Conservation (phyloP, 2,888 invertebrate species). For the Eupithecia dodoneata region DNA sequence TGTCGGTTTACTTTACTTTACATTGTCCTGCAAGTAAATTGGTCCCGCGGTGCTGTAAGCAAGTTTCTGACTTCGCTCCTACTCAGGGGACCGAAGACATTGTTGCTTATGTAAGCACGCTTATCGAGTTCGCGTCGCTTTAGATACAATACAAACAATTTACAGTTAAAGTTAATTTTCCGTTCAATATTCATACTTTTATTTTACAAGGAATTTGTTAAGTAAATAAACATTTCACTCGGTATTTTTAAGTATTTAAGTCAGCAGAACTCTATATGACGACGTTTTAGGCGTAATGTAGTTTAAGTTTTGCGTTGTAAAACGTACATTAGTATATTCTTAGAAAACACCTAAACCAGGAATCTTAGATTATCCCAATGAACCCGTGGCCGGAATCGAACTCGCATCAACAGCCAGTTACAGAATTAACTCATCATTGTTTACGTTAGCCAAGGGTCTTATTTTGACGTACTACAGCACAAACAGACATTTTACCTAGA, state of each 20-base stretch:
- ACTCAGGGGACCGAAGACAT: constrained; percentile 16
- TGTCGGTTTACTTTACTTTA: constrained; percentile 10
- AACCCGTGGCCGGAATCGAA: not conserved
- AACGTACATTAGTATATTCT: not conserved
- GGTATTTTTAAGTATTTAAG: not conserved
- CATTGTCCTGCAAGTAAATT: not conserved
- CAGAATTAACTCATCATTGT: too few species aligned
- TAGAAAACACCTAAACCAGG: not conserved
- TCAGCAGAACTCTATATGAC: not conserved
- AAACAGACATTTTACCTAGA: too few species aligned
- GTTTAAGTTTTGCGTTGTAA: not conserved
- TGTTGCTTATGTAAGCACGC: constrained; percentile 20
- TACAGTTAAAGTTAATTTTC: constrained; percentile 12
- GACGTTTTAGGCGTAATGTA: not conserved
- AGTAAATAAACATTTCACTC: not conserved
- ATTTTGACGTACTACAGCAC: too few species aligned
- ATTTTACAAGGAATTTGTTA: not conserved
- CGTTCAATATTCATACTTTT: constrained; percentile 4
- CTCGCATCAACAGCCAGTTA: not conserved
- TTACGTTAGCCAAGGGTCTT: too few species aligned
- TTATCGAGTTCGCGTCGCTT: constrained; percentile 20
- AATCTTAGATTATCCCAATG: not conserved
- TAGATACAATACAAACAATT: constrained; percentile 8
- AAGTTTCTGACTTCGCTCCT: constrained; percentile 12
- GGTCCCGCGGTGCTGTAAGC: not conserved